Evolutionary conservation across 2,888 invertebrate species (phyloP), one percentile per base, ranked within the genome.

Genomic region (Cerceris rybyensis): DNA sequence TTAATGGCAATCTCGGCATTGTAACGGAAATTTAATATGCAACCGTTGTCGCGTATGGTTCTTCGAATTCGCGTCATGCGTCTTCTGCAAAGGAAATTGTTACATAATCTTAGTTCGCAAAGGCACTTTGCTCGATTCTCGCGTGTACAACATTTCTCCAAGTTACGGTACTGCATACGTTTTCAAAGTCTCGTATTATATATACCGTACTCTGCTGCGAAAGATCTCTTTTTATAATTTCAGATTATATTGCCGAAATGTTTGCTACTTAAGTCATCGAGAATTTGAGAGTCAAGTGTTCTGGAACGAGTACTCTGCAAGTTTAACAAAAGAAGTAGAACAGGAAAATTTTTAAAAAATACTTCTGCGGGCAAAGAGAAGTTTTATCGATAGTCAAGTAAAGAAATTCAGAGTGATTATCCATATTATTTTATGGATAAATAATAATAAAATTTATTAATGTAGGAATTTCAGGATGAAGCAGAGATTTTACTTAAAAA

Each of bases 21-120:
- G 66, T 75, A 80, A 80, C 75, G 69, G 8, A 54, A 64, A 67
- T 75, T 68, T 77, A 71, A 81, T 70, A 68, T 81, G 71, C 69
- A 74, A 64, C 73, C 64, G 61, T 78, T 63, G 71, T 81, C 73
- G 64, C 63, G 65, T 54, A 60, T 58, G 67, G 60, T 66, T 71
- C 69, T 75, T 77, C 68, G 76, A 78, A 83, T 83, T 83, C 72
- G 57, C 28, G 74, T 72, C 70, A 60, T 67, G 71, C 75, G 66
- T 65, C 28, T 84, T 64, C 67, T 58, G 58, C 72, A 75, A 73
- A 69, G 66, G 55, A 81, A 60, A 66, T 75, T 77, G 73, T 83
- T 66, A 57, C 63, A 59, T 78, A 42, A 60, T 67, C 58, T 17
- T 42, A 46, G 63, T 70, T 66, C 63, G 78, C 39, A 70, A 61